Base-by-base conservation (phyloP, 2,888 invertebrate species). In the Arctia plantaginis region DNA sequence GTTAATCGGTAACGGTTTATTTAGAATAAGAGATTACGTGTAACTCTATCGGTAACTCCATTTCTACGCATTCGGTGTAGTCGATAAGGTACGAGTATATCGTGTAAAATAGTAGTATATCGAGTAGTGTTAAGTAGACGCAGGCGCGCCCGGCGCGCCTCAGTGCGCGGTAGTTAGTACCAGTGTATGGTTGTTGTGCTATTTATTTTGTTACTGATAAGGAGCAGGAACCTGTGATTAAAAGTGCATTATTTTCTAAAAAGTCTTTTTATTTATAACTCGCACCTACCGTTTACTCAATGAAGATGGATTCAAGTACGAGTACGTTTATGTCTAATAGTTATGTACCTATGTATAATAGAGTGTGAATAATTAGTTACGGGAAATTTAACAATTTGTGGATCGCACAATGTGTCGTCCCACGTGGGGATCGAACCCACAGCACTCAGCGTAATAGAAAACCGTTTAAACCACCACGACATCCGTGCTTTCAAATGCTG, bases 191-290 rank as follows among this genome's bases (percentile, higher is more conserved):
- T 91, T 92, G 92, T 91, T 92, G 91, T 88, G 90, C 87, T 93
- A 92, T 92, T 92, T 93, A 93, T 93, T 92, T 91, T 90, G 89
- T 92, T 90, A 90, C 86, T 88, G 88, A 85, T 87, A 83, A 81
- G 85, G 87, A 88, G 88, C 86, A 85, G 88, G 86, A 90, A 87
- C 86, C 89, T 93, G 94, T 94, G 93, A 94, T 94, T 93, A 93
- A 92, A 93, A 91, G 92, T 93, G 90, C 92, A 93, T 93, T 93
- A 93, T 93, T 93, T 93, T 93, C 85, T 77, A 83, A 39, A 71
- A 0, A 1, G 15, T 69, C 47, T 69, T 82, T 82, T 88, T 80
- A 85, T 82, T 86, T 79, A 71, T 59, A 62, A 55, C 55, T 30
- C 65, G 65, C 23, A 59, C 33, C 44, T 62, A 15, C 1, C 27